Evolutionary conservation across 2,888 invertebrate genomes (phyloP).

Genomic region (Minunthozetes semirufus): DNA sequence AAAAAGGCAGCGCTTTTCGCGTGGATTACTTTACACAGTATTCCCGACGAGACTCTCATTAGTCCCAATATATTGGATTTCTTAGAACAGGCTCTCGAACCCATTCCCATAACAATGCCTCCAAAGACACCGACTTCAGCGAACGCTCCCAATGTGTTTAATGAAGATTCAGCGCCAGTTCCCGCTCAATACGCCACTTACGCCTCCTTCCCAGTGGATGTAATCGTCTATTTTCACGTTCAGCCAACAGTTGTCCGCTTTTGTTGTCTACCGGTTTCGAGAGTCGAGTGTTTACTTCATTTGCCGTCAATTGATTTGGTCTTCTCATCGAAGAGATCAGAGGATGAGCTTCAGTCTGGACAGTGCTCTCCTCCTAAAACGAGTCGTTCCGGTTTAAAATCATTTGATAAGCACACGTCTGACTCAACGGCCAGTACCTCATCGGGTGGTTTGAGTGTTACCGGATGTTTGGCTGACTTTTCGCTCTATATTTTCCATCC

Average conservation of each 20-base stretch:
- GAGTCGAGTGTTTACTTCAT: conserved; percentile 91
- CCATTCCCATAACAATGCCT: conserved; percentile 62
- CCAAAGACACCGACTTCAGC: conserved; percentile 38
- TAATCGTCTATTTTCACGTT: conserved; percentile 96
- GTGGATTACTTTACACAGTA: conserved; percentile 93
- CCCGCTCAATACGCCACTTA: conserved; percentile 44
- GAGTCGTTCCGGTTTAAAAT: not conserved
- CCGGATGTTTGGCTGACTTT: conserved; percentile 92
- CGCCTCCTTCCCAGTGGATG: conserved; percentile 94
- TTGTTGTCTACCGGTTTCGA: conserved; percentile 86
- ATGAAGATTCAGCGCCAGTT: conserved; percentile 32
- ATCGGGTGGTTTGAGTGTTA: conserved; percentile 81
- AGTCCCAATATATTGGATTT: conserved; percentile 95
- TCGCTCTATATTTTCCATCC: conserved; percentile 98
- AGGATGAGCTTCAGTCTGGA: conserved; percentile 56
- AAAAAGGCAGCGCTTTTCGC: conserved; percentile 86
- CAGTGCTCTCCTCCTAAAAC: conserved; percentile 25
- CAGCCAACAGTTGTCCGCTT: conserved; percentile 94
- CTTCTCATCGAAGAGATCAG: conserved; percentile 83
- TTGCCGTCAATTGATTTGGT: conserved; percentile 94
- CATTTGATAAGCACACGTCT: conserved; percentile 1
- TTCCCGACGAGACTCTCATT: conserved; percentile 94
- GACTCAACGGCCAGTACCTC: conserved; percentile 17
- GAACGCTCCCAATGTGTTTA: conserved; percentile 14
- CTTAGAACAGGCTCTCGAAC: conserved; percentile 91